A percentile compares a stretch with the other conserved stretches of the same genome.
Evolutionary conservation across 1,140 invertebrate species (phyloP).

Genomic region (Stegodyphus mimosarum): DNA sequence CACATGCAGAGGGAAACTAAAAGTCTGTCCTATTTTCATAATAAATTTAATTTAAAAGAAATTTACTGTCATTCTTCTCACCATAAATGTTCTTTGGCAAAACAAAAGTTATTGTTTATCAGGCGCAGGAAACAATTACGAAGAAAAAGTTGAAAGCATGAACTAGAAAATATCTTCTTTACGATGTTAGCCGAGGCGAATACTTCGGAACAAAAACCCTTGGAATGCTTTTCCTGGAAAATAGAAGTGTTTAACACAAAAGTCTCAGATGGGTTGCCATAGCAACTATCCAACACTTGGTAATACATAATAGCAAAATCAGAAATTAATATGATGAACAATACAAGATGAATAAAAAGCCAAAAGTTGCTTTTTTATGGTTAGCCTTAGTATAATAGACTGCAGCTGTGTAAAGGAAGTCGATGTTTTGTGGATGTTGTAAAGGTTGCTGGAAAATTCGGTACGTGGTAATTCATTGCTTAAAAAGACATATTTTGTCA

Average conservation of each 20-base stretch:
- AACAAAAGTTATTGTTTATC: constrained; percentile 2
- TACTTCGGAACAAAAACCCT: not conserved
- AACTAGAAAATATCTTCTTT: not conserved
- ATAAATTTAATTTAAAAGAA: constrained; percentile 10
- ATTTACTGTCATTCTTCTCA: not conserved
- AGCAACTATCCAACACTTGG: constrained; percentile 7
- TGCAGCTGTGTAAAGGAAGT: too few relatives aligned
- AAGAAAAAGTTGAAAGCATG: not conserved
- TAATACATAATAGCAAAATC: constrained; percentile 12
- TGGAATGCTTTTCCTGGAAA: not conserved
- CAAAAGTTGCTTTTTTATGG: too few relatives aligned
- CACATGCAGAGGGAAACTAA: not conserved
- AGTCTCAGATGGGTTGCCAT: constrained; percentile 17
- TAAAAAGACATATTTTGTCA: too few relatives aligned
- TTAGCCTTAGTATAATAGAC: too few relatives aligned
- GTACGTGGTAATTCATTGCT: too few relatives aligned
- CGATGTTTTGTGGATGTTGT: too few relatives aligned
- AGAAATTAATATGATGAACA: constrained; percentile 30
- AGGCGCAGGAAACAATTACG: not conserved
- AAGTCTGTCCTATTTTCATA: not conserved
- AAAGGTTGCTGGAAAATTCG: too few relatives aligned
- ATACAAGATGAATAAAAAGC: constrained; percentile 13
- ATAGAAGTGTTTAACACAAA: constrained; percentile 21
- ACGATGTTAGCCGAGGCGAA: constrained; percentile 9
- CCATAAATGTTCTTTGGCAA: not conserved